Evolutionary conservation across 2,797 vertebrate species (phyloP).

Genomic region (Micrastur ruficollis): DNA sequence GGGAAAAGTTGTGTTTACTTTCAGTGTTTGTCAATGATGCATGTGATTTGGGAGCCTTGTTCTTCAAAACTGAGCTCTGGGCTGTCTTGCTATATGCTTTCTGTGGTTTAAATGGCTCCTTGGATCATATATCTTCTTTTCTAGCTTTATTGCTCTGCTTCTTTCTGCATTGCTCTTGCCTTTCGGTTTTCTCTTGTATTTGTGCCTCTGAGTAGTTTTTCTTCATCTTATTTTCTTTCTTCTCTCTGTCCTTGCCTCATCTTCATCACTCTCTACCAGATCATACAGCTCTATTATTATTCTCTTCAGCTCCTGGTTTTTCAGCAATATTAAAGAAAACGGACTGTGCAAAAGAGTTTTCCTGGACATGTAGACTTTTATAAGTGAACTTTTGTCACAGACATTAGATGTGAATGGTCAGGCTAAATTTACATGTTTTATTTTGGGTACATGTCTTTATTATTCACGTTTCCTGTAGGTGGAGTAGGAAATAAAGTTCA

Average conservation of each 20-base stretch:
- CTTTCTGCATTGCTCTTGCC: background rate
- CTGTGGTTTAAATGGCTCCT: background rate
- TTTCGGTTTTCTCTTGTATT: background rate
- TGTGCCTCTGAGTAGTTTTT: background rate
- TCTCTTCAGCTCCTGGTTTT: background rate
- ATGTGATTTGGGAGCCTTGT: background rate
- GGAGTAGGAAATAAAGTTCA: background rate
- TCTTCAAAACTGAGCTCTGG: background rate
- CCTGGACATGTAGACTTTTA: background rate
- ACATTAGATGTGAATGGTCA: background rate
- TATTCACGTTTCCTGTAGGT: conserved; percentile 7
- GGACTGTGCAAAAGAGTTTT: background rate
- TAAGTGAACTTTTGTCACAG: background rate
- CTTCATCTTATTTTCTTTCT: background rate
- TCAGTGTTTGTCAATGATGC: background rate
- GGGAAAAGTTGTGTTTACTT: background rate
- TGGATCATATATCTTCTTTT: background rate
- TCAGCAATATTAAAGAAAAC: background rate
- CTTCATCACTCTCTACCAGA: background rate
- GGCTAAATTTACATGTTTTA: background rate
- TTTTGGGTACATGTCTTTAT: background rate
- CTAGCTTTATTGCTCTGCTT: background rate
- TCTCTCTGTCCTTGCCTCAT: background rate
- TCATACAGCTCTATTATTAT: background rate
- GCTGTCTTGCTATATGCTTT: background rate